Conservation (phyloP, 2,888 invertebrate species). For the Gerosis bhagava region DNA sequence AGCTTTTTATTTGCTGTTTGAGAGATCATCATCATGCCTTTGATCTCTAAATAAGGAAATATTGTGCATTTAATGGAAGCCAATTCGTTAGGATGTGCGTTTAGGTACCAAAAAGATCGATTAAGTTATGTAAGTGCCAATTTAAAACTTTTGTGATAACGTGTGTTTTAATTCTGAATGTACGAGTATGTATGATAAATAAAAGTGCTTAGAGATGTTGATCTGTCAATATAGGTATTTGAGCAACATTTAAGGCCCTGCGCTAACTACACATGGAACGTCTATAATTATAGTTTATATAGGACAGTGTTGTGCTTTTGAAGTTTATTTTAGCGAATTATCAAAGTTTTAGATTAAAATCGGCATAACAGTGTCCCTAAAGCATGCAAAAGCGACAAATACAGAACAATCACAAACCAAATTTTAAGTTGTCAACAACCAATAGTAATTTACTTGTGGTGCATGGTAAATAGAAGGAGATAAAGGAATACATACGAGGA, state of each 20-base stretch:
- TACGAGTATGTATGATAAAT: slow-evolving; percentile 14
- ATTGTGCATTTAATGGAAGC: slow-evolving; percentile 68
- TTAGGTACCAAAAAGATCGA: slow-evolving; percentile 28
- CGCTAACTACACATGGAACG: slow-evolving; percentile 12
- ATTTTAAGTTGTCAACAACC: slow-evolving; percentile 59
- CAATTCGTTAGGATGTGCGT: slow-evolving; percentile 65
- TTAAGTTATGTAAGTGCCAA: slow-evolving; percentile 44
- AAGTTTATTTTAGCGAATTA: too few relatives aligned
- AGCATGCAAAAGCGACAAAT: slow-evolving; percentile 67
- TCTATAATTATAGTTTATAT: slow-evolving; percentile 16
- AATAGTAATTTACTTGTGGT: too few relatives aligned
- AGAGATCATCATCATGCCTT: slow-evolving; percentile 55
- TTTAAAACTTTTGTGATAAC: slow-evolving; percentile 26
- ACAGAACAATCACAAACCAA: slow-evolving; percentile 45
- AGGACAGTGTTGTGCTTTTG: slow-evolving; percentile 44
- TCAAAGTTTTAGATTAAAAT: too few relatives aligned
- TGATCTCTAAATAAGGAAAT: slow-evolving; percentile 37
- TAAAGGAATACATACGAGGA: not conserved
- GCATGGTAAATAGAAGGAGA: too few relatives aligned
- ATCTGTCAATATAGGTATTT: slow-evolving; percentile 31
- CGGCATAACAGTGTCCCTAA: slow-evolving; percentile 57
- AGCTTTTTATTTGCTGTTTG: slow-evolving; percentile 27
- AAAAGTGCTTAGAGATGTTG: slow-evolving; percentile 21
- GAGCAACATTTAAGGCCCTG: slow-evolving; percentile 16
- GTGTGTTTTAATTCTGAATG: slow-evolving; percentile 15